These are phyloP conservation scores for Drosophila tsacasi DNA, from an alignment of 1,140 invertebrate genomes.

Conservation along the genomic window DNA sequence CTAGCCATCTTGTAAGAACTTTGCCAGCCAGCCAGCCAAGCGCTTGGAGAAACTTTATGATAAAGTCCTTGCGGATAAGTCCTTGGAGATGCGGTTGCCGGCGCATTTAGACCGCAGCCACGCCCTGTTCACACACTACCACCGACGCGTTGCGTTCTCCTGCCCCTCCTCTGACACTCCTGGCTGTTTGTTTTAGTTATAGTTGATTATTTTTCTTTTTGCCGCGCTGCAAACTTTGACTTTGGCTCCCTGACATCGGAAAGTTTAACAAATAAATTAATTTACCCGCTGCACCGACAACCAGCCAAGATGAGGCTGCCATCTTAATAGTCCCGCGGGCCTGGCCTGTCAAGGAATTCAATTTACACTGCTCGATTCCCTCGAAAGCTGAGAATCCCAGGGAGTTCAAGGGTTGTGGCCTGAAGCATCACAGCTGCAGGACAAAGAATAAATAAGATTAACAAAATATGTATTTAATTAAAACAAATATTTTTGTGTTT, in stretches of 20 bases:
- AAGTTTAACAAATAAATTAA: conserved; percentile 83
- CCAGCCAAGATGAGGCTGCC: conserved; percentile 25
- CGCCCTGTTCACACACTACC: conserved; percentile 10
- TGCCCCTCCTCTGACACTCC: not conserved
- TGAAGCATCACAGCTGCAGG: not conserved
- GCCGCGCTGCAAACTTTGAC: conserved; percentile 63
- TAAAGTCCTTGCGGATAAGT: conserved; percentile 63
- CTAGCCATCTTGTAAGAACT: conserved; percentile 11
- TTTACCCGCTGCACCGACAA: conserved; percentile 55
- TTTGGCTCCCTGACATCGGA: conserved; percentile 58
- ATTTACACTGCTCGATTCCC: conserved; percentile 52
- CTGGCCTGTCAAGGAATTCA: conserved; percentile 58
- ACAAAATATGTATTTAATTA: not conserved
- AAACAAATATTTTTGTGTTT: not conserved
- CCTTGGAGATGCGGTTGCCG: conserved; percentile 45
- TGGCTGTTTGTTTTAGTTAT: conserved; percentile 51
- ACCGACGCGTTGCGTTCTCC: not conserved
- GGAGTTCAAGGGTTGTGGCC: not conserved
- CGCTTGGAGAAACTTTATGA: conserved; percentile 44
- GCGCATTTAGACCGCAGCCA: conserved; percentile 39
- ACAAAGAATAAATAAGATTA: not conserved
- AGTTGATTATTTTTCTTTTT: conserved; percentile 47
- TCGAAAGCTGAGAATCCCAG: conserved; percentile 1
- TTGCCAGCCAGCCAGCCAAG: conserved; percentile 10
- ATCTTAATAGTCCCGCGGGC: conserved; percentile 62